These are phyloP conservation scores for Gonatopus flavifemur DNA, from an alignment of 1,140 invertebrate genomes.

Conservation along the genomic window DNA sequence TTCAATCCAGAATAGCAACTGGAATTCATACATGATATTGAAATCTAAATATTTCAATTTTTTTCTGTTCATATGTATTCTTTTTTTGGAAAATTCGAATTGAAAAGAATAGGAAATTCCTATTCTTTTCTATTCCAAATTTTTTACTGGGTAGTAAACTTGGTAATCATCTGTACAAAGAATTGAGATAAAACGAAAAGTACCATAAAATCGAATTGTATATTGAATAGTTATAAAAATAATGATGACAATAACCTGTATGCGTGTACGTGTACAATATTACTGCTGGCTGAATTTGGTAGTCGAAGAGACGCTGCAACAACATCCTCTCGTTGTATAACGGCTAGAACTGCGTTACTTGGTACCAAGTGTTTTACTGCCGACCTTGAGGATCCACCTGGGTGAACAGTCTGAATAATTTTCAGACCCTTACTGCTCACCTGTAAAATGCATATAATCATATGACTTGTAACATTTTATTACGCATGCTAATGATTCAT, in stretches of 20 bases:
- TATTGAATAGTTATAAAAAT: background rate
- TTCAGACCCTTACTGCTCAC: conserved; percentile 92
- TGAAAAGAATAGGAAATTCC: no score
- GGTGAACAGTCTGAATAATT: conserved; percentile 80
- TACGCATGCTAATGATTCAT: no score
- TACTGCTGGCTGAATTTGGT: conserved; percentile 88
- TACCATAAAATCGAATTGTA: background rate
- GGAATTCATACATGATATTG: no score
- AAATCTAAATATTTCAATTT: no score
- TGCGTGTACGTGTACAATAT: conserved; percentile 85
- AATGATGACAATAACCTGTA: conserved; percentile 65
- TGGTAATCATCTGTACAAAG: no score
- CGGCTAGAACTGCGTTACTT: conserved; percentile 88
- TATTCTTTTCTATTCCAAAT: no score
- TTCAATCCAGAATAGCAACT: no score
- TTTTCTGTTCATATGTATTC: no score
- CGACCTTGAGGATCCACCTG: conserved; percentile 59
- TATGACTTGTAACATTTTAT: no score
- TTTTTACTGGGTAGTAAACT: no score
- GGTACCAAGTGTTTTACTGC: conserved; percentile 93
- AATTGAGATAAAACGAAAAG: background rate
- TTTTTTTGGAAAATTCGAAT: no score
- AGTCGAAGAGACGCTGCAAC: conserved; percentile 88
- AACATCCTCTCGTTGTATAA: conserved; percentile 83
- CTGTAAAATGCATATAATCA: conserved; percentile 55